phyloP scores from a whole-genome alignment of 2,888 invertebrate genomes.

The Lacanobia wlatinum region DNA sequence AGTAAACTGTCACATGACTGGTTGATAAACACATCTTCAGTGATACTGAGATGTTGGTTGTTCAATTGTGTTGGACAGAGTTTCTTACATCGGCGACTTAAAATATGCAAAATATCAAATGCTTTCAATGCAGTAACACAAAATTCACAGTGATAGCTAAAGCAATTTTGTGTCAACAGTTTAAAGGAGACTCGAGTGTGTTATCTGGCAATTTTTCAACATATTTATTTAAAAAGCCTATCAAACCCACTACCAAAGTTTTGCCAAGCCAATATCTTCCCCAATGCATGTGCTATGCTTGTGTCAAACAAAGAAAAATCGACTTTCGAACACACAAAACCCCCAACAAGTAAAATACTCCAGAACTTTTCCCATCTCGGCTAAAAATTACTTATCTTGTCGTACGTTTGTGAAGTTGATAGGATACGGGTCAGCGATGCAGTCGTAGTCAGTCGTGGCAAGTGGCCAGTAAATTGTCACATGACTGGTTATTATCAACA shows the following conservation, averaged over 20 bases:
- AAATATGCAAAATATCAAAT: no score
- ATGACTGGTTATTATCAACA: constrained; percentile 27
- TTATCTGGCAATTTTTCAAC: no score
- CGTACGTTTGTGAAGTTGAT: constrained; percentile 20
- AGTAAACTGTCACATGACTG: constrained; percentile 27
- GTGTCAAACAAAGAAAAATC: constrained; percentile 12
- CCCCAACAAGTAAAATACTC: neutral
- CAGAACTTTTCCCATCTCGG: constrained; percentile 35
- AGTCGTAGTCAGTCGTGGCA: constrained; percentile 2
- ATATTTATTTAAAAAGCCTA: no score
- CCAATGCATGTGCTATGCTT: neutral
- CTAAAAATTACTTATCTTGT: constrained; percentile 19
- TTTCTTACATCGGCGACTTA: neutral
- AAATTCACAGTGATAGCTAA: no score
- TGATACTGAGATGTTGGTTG: neutral
- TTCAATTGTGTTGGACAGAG: neutral
- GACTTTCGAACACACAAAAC: neutral
- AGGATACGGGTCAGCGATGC: constrained; percentile 36
- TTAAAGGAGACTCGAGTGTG: no score
- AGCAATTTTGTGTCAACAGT: no score
- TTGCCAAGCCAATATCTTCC: neutral
- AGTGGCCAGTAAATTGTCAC: constrained; percentile 26
- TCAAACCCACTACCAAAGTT: no score
- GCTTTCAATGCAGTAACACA: no score
- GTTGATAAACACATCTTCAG: constrained; percentile 20